A percentile compares a stretch with the other conserved stretches of the same genome.
These are phyloP conservation scores for Episyrphus balteatus DNA, from an alignment of 1,140 invertebrate species.

Conservation along the genomic window DNA sequence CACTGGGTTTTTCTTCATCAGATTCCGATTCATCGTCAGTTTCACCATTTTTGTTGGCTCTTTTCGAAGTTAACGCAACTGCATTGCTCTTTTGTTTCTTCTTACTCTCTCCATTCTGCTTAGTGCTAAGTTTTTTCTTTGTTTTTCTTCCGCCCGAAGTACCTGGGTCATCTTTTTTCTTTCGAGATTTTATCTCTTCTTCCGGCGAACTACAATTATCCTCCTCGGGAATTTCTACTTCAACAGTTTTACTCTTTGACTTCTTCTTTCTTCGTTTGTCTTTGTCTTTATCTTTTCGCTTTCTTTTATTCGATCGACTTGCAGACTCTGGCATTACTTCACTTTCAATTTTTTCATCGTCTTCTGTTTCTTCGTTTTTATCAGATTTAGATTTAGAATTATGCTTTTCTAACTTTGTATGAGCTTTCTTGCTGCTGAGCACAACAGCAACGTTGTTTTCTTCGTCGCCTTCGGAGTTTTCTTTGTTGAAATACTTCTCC, in stretches of 20 bases:
- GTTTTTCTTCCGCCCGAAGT: too few species aligned
- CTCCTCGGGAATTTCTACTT: constrained; percentile 15
- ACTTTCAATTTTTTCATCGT: constrained; percentile 13
- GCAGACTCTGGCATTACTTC: constrained; percentile 24
- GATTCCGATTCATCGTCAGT: constrained; percentile 23
- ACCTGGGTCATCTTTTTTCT: constrained; percentile 13
- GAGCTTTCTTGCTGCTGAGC: constrained; percentile 6
- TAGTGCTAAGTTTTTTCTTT: too few species aligned
- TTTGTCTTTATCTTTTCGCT: constrained; percentile 33
- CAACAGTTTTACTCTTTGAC: constrained; percentile 32
- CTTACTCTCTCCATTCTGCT: too few species aligned
- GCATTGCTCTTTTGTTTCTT: too few species aligned
- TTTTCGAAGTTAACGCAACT: neutral
- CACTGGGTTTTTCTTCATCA: constrained; percentile 28
- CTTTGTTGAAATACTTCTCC: constrained; percentile 33
- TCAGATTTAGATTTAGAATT: neutral
- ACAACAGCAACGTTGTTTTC: constrained; percentile 4
- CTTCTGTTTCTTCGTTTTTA: neutral
- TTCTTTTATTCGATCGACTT: constrained; percentile 29
- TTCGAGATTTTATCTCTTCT: constrained; percentile 14
- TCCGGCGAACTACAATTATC: constrained; percentile 8
- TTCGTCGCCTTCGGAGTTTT: constrained; percentile 7
- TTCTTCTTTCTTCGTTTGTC: constrained; percentile 36
- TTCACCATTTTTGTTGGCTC: constrained; percentile 10
- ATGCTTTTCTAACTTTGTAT: neutral